These are phyloP conservation scores for Calliphora vomitoria DNA, from an alignment of 2,888 invertebrate genomes.

Conservation along the genomic window DNA sequence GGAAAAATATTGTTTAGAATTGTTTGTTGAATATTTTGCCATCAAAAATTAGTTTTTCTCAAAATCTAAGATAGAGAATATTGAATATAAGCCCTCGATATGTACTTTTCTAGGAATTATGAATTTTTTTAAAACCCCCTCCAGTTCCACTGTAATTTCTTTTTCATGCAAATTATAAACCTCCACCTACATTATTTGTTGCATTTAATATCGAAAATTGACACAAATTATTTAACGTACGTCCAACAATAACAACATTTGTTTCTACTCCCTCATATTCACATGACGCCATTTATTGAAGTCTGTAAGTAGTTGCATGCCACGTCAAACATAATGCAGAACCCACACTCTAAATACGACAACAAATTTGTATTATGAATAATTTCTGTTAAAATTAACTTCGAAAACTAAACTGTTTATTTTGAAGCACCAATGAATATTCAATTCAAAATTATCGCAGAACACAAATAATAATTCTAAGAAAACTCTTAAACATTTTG, in stretches of 20 bases:
- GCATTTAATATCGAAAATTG: slow-evolving; percentile 65
- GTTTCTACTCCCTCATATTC: slow-evolving; percentile 38
- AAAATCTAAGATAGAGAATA: too few relatives aligned
- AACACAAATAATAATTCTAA: slow-evolving; percentile 2
- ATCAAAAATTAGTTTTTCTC: too few relatives aligned
- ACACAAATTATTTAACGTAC: slow-evolving; percentile 70
- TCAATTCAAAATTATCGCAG: not conserved
- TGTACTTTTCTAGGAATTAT: too few relatives aligned
- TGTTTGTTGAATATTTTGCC: too few relatives aligned
- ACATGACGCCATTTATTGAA: slow-evolving; percentile 66
- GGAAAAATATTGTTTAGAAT: too few relatives aligned
- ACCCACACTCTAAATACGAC: slow-evolving; percentile 58
- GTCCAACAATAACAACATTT: slow-evolving; percentile 17
- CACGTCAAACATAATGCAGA: slow-evolving; percentile 54
- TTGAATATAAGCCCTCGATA: too few relatives aligned
- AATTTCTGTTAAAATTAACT: slow-evolving; percentile 26
- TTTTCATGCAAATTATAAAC: not conserved
- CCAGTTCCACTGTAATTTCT: slow-evolving; percentile 16
- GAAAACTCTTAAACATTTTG: not conserved
- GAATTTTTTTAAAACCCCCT: not conserved
- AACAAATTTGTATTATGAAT: slow-evolving; percentile 41
- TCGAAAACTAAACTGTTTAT: not conserved
- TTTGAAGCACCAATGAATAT: not conserved
- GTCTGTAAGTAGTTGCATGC: slow-evolving; percentile 18
- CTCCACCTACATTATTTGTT: slow-evolving; percentile 53